A percentile compares a stretch with the other conserved stretches of the same genome.
These are phyloP conservation scores for Drosophila kambysellisi DNA, from an alignment of 2,888 invertebrate species.

Conservation along the genomic window DNA sequence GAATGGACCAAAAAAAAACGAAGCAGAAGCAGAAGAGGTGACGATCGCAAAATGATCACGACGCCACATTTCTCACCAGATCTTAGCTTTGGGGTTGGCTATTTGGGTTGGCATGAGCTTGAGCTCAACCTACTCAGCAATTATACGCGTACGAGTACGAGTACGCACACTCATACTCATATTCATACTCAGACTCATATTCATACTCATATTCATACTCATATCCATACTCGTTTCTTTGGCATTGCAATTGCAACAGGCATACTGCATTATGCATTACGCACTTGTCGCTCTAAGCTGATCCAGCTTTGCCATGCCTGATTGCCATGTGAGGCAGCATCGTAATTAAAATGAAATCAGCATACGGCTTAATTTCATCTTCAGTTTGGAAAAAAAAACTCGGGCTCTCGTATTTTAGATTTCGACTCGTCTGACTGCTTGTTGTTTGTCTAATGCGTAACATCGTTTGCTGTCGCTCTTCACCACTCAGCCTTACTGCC, in stretches of 20 bases:
- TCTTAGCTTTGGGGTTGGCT: conserved; percentile 14
- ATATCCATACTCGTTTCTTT: conserved; percentile 45
- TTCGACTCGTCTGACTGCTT: conserved; percentile 65
- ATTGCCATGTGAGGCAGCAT: conserved; percentile 67
- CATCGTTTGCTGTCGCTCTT: conserved; percentile 64
- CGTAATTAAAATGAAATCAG: conserved; percentile 82
- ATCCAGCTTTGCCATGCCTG: conserved; percentile 80
- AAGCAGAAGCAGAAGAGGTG: conserved; percentile 32
- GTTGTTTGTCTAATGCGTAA: conserved; percentile 80
- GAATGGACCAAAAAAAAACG: conserved; percentile 49
- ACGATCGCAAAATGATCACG: conserved; percentile 67
- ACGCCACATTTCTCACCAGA: conserved; percentile 33
- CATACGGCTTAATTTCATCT: conserved; percentile 79
- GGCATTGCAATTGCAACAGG: conserved; percentile 14
- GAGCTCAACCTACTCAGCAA: conserved; percentile 50
- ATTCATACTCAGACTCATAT: conserved; percentile 21
- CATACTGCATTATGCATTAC: conserved; percentile 64
- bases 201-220: conserved; percentile 5
- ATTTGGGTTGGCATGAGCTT: conserved; percentile 65
- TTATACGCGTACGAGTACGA: conserved; percentile 28
- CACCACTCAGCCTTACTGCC: background rate
- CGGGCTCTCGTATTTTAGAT: conserved; percentile 40
- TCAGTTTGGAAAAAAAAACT: conserved; percentile 50
- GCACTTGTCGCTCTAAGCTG: conserved; percentile 81
- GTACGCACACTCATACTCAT: background rate